Base-by-base conservation (phyloP, 2,113 vertebrate species). In the Miniopterus natalensis region DNA sequence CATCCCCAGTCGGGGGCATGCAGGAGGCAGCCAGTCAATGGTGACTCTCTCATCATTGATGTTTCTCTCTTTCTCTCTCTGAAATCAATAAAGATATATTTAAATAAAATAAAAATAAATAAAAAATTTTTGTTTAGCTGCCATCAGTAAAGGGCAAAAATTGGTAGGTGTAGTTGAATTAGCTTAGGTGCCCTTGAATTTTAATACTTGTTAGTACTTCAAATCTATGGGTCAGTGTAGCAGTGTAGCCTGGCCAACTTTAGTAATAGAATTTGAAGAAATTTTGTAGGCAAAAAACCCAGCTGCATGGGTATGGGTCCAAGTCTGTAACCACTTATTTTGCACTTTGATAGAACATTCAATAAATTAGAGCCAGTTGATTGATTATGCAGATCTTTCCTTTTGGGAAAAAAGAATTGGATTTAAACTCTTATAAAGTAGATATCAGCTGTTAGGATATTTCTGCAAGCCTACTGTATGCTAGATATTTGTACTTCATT, bases 351-450 rank as follows among this genome's bases (percentile, higher is more conserved):
- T 71, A 42, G 90, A 77, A 77, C 47, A 74, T 94, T 40, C 5
- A 89, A 10, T 73, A 83, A 75, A 51, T 49, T 70, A 75, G 59
- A 92, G 66, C 77, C 7, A 84, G 3, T 88, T 87, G 23, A 57
- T 45, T n/a, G 17, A 75, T 78, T 74, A 68, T 93, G 20, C 13
- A 90, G n/a, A 55, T 70, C n/a, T 77, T 74, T 89, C 49, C 11
- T 75, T 92, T 87, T 66, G 51, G 12, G 18, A 87, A 94, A 29
- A 87, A 66, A 79, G 10, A 3, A 51, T 84, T 90, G 23, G 11
- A 55, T 70, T 94, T 95, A 86, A 74, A 18, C 40, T 83, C 21
- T 93, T 94, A 78, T 71, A 89, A 83, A 77, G 73, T 80, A 85
- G 20, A 90, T 47, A 84, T 17, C 65, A 65, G 31, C 74, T 88